Conservation (phyloP, 2,113 vertebrate species). For the Chlorocebus sabaeus region DNA sequence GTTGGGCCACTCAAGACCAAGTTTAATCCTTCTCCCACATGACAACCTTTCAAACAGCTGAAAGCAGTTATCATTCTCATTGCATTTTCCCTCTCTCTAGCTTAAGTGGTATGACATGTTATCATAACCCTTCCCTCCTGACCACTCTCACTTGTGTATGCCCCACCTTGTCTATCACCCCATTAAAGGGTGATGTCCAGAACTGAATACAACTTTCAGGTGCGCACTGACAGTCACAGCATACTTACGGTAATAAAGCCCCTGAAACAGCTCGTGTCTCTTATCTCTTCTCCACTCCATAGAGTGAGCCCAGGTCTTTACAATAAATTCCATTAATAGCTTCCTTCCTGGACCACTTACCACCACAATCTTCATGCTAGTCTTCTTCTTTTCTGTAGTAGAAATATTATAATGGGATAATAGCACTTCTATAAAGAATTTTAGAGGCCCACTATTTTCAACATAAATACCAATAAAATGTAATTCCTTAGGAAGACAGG, state of each 20-base stretch:
- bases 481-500: background rate
- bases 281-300: background rate
- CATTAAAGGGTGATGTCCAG: background rate
- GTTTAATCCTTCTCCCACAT: constrained; percentile 31
- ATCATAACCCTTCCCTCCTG: background rate
- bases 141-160: background rate
- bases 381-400: background rate
- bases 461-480: background rate
- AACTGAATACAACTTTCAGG: constrained; percentile 5
- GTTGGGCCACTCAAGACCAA: constrained; percentile 9
- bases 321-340: background rate
- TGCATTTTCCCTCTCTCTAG: background rate
- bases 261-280: background rate
- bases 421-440: background rate
- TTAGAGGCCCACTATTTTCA: background rate
- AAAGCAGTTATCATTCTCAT: constrained; percentile 31
- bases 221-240: background rate
- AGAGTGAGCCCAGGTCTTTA: background rate
- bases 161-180: background rate
- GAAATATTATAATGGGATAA: background rate
- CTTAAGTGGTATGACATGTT: constrained; percentile 10
- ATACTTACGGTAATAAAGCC: background rate
- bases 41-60: constrained; percentile 49
- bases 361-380: background rate
- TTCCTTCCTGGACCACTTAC: background rate